phyloP scores from a whole-genome alignment of 2,888 invertebrate species.

The Sturmia bella region DNA sequence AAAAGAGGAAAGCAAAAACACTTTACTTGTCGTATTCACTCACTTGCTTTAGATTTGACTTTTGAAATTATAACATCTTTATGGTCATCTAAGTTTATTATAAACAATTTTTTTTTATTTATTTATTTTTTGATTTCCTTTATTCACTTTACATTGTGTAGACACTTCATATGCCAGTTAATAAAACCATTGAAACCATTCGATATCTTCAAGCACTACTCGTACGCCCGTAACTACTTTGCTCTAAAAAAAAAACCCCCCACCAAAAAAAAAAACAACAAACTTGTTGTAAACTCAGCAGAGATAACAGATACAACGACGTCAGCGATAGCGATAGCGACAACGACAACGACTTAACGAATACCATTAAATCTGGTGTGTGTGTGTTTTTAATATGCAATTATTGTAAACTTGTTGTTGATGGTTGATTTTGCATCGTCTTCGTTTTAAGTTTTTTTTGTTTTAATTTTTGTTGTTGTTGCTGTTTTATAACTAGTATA shows the following conservation, averaged over 20 bases:
- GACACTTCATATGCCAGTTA: constrained; percentile 48
- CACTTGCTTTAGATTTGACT: constrained; percentile 41
- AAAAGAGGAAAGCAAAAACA: constrained; percentile 11
- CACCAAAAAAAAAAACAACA: constrained; percentile 17
- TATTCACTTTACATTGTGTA: constrained; percentile 14
- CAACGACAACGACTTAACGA: neutral
- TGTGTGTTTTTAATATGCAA: constrained; percentile 41
- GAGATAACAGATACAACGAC: neutral
- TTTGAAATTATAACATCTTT: constrained; percentile 65
- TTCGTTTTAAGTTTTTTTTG: constrained; percentile 30
- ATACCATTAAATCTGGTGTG: constrained; percentile 19
- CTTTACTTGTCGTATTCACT: constrained; percentile 37
- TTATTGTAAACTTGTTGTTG: constrained; percentile 48
- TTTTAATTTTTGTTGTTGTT: constrained; percentile 10
- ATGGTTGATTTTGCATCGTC: constrained; percentile 34
- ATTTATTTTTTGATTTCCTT: constrained; percentile 29
- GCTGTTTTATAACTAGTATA: neutral
- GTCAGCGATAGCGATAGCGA: too few relatives aligned
- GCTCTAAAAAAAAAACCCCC: constrained; percentile 30
- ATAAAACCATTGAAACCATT: constrained; percentile 51
- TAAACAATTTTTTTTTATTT: too few relatives aligned
- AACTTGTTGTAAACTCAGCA: neutral
- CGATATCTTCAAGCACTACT: constrained; percentile 29
- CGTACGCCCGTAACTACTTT: neutral
- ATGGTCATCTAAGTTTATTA: constrained; percentile 44